phyloP scores from a whole-genome alignment of 2,888 invertebrate species.

The Netelia fuscicornis region DNA sequence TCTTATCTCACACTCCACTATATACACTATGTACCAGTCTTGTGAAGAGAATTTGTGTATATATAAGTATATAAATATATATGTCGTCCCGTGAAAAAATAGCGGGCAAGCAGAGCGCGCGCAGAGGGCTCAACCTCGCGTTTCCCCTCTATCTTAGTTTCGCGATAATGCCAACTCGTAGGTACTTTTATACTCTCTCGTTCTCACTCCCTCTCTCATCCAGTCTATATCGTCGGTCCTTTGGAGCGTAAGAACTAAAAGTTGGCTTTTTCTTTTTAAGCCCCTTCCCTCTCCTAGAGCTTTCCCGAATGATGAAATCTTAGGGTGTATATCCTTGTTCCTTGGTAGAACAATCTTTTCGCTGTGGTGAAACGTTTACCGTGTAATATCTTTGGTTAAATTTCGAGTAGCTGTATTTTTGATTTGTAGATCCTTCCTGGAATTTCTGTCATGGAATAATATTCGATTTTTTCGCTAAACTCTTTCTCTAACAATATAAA shows the following conservation, averaged over 20 bases:
- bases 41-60: no score
- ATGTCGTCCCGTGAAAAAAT: no score
- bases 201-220: slow-evolving; percentile 5
- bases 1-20: slow-evolving; percentile 63
- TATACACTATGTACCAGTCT: background rate
- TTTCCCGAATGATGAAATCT: slow-evolving; percentile 37
- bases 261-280: slow-evolving; percentile 32
- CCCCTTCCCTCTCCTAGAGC: background rate
- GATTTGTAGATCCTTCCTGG: background rate
- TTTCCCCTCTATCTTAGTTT: slow-evolving; percentile 62
- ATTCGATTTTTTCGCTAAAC: no score
- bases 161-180: slow-evolving; percentile 63
- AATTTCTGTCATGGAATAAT: no score
- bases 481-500: no score
- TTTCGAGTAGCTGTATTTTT: background rate
- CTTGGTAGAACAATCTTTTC: slow-evolving; percentile 11
- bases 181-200: slow-evolving; percentile 45
- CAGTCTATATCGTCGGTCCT: slow-evolving; percentile 28
- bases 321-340: slow-evolving; percentile 9
- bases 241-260: slow-evolving; percentile 41
- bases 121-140: slow-evolving; percentile 28
- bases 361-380: background rate
- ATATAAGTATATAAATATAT: no score
- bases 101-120: slow-evolving; percentile 28
- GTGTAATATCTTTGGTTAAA: slow-evolving; percentile 3